Evolutionary conservation across 2,888 invertebrate species (phyloP).

Genomic region (Epiperipatus broadwayi): DNA sequence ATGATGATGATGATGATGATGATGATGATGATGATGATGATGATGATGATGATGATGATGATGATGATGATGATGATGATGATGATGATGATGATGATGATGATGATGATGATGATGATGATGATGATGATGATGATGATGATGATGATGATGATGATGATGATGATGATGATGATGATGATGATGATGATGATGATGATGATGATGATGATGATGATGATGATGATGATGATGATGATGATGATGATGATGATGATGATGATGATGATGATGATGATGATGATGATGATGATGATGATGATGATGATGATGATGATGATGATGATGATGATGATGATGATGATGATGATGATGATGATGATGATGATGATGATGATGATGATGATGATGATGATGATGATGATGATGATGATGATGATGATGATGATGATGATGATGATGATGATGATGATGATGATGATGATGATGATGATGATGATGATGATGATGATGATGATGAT

Average conservation of each 20-base stretch:
- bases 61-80: conserved; percentile 3
- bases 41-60: conserved; percentile 3
- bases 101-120: conserved; percentile 3
- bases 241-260: conserved; percentile 3
- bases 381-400: conserved; percentile 3
- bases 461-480: conserved; percentile 3
- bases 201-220: conserved; percentile 3
- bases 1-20: conserved; percentile 3
- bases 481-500: conserved; percentile 3
- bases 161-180: conserved; percentile 3
- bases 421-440: conserved; percentile 3
- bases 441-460: conserved; percentile 3
- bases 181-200: conserved; percentile 3
- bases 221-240: conserved; percentile 3
- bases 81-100: conserved; percentile 3
- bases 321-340: conserved; percentile 3
- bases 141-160: conserved; percentile 3
- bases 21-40: conserved; percentile 3
- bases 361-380: conserved; percentile 3
- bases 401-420: conserved; percentile 3
- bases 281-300: conserved; percentile 3
- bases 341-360: conserved; percentile 3
- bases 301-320: conserved; percentile 3
- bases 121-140: conserved; percentile 3
- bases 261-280: conserved; percentile 3